A percentile compares a stretch with the other conserved stretches of the same genome.
phyloP scores from a whole-genome alignment of 2,888 invertebrate species.

The Lycaena phlaeas region DNA sequence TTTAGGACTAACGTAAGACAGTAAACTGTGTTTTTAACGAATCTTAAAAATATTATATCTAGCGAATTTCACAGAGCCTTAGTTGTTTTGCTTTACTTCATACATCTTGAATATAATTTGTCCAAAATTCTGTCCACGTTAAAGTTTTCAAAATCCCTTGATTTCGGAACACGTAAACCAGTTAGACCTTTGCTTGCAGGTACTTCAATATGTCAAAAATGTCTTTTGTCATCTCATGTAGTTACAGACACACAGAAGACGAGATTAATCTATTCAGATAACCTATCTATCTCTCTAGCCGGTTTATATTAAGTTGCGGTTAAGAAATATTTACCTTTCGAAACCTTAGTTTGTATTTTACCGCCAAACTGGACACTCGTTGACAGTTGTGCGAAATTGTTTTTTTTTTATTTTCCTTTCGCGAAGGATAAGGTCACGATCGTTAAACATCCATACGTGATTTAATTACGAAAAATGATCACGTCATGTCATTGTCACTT shows the following conservation, averaged over 20 bases:
- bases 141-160: no score
- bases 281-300: neutral
- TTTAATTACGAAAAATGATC: constrained; percentile 21
- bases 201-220: no score
- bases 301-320: neutral
- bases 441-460: constrained; percentile 12
- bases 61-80: no score
- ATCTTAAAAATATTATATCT: no score
- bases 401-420: constrained; percentile 17
- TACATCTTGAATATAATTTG: no score
- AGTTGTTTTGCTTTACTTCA: no score
- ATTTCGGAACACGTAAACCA: no score
- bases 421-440: constrained; percentile 18
- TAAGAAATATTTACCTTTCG: neutral
- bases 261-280: neutral
- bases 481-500: constrained; percentile 12
- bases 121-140: no score
- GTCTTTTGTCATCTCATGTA: no score
- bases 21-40: no score
- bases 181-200: no score
- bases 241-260: neutral
- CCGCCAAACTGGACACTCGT: constrained; percentile 14
- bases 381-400: constrained; percentile 12
- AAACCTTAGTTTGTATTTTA: constrained; percentile 6
- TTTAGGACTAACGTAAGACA: no score